Percentiles rank a stretch among this genome's conserved stretches.
Conservation (phyloP, 2,888 invertebrate species). For the Diplolepis rosae region DNA sequence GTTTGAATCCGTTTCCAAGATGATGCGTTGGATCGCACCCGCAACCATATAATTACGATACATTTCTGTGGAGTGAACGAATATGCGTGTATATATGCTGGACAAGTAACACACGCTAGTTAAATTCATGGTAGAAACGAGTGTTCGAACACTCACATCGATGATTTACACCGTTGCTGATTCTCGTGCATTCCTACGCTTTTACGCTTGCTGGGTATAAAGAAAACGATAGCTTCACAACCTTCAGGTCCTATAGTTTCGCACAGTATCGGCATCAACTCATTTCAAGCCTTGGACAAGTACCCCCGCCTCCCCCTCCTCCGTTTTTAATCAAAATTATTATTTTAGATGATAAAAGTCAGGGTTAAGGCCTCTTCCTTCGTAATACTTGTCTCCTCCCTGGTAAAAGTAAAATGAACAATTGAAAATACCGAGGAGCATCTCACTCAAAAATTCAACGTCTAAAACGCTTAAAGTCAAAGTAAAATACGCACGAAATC, state of each 20-base stretch:
- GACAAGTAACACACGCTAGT: constrained; percentile 19
- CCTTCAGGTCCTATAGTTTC: constrained; percentile 8
- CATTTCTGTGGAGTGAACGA: constrained; percentile 37
- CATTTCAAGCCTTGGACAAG: constrained; percentile 4
- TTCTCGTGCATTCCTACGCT: constrained; percentile 51
- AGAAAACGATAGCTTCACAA: constrained; percentile 23
- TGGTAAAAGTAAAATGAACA: too few species aligned
- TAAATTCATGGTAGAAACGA: constrained; percentile 27
- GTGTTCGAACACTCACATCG: constrained; percentile 40
- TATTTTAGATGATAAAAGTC: constrained; percentile 4
- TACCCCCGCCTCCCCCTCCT: not conserved
- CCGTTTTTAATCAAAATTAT: not conserved
- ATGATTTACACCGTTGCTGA: constrained; percentile 59
- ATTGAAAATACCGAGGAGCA: too few species aligned
- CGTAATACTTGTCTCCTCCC: too few species aligned
- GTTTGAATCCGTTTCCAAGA: constrained; percentile 31
- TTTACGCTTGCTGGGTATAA: constrained; percentile 23
- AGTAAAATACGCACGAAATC: too few species aligned
- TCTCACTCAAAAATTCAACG: too few species aligned
- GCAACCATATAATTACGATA: constrained; percentile 56
- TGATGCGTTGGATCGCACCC: constrained; percentile 52
- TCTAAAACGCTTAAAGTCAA: too few species aligned
- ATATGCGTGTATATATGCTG: constrained; percentile 2
- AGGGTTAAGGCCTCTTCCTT: not conserved
- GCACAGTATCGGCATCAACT: constrained; percentile 23